These are phyloP conservation scores for Numenius phaeopus DNA, from an alignment of 2,797 vertebrate genomes.

Conservation along the genomic window DNA sequence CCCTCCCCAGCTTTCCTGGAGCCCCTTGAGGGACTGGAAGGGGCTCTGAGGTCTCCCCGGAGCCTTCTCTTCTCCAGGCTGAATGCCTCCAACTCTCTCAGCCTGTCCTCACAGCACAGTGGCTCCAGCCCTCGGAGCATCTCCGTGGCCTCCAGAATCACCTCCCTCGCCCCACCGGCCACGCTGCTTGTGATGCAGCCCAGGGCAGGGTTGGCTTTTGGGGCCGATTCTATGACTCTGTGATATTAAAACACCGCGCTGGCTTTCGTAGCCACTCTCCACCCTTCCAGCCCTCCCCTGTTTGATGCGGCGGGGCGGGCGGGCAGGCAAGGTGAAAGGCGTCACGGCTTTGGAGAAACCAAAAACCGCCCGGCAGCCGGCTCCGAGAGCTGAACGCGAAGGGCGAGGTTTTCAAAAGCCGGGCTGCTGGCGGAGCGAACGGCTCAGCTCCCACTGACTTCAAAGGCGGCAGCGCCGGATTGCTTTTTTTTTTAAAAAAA, in stretches of 20 bases:
- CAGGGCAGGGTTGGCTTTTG: not conserved
- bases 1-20: not conserved
- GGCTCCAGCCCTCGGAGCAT: not conserved
- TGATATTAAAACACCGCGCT: accelerated
- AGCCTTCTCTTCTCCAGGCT: not conserved
- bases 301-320: not conserved
- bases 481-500: not conserved
- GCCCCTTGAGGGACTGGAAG: not conserved
- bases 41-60: not conserved
- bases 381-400: not conserved
- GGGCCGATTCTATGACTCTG: not conserved
- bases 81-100: not conserved
- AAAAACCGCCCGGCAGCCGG: not conserved
- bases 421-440: not conserved
- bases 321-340: not conserved
- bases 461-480: not conserved
- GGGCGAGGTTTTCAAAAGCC: not conserved
- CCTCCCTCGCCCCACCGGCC: not conserved
- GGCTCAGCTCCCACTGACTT: constrained; percentile 42
- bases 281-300: not conserved
- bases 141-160: not conserved
- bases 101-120: not conserved
- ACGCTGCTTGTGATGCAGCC: not conserved
- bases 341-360: not conserved
- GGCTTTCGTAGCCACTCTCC: not conserved